Evolutionary conservation across 37 sponge, comb jelly and placozoan species (phyloP), one percentile per base, ranked within the genome.

Genomic region (Crambe crambe): DNA sequence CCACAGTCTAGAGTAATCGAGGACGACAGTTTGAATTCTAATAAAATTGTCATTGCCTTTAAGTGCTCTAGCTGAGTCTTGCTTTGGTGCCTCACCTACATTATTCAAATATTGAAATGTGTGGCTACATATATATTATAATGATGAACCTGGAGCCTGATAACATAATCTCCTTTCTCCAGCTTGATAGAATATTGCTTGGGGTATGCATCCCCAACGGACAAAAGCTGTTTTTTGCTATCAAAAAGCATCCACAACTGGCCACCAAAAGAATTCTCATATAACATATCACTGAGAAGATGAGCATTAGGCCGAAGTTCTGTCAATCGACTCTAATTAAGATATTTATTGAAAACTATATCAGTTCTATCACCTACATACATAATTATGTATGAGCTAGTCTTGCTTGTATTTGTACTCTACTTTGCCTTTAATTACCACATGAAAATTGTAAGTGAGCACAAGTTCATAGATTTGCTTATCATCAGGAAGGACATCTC

Each of bases 211-310:
- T 96, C 97, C 22, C 97, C 97, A 23, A 74, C 31, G 23, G 59
- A 39, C 47, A 94, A 22, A 42, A 86, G 66, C 67, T 91, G 91
- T 75, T 96, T 96, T 62, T 94, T 72, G 15, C 42, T 25, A 56
- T 88, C 71, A 58, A 72, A 96, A 64, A 96, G 56, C 89, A 96
- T 88, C 97, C 97, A 96, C 40, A 94, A 74, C 80, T 96, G 97
- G 29, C 91, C 70, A 17, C 82, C 78, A 65, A 78, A 96, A 26
- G 86, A 86, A 54, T 71, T 79, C 87, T 96, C 97, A 68, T 96
- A 96, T 54, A 96, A 80, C 58, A 96, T 61, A 58, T 87, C 85
- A 81, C 78, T 88, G 64, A 91, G 42, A 34, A 95, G 65, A 6
- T 76, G 74, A 20, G 73, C 68, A 80, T 72, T 71, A 0, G 93